phyloP scores from a whole-genome alignment of 2,113 vertebrate genomes.

The Oncorhynchus mykiss region DNA sequence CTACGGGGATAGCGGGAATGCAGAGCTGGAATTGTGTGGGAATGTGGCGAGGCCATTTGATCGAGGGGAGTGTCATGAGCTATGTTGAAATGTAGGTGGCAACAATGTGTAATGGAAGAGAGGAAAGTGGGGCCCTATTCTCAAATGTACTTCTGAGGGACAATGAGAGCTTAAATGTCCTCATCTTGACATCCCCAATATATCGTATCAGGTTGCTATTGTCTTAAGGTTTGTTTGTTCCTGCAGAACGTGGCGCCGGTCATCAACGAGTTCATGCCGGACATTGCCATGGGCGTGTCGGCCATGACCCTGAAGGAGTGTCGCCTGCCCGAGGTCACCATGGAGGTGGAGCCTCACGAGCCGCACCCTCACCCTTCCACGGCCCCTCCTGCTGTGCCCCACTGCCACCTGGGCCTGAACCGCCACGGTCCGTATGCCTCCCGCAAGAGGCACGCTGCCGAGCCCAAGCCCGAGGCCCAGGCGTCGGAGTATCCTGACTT shows the following conservation, averaged over 20 bases:
- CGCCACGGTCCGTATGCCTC: constrained; percentile 74
- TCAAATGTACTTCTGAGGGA: neutral
- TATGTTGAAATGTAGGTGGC: no score
- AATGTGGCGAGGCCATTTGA: no score
- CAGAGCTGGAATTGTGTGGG: no score
- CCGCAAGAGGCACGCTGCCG: constrained; percentile 80
- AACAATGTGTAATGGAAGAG: no score
- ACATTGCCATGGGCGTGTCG: constrained; percentile 88
- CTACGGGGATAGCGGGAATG: no score
- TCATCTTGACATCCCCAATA: no score
- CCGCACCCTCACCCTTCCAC: constrained; percentile 43
- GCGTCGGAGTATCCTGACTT: constrained; percentile 84
- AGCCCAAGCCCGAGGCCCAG: constrained; percentile 77
- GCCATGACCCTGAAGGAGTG: constrained; percentile 84
- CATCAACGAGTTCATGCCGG: constrained; percentile 89
- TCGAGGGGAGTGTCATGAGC: no score
- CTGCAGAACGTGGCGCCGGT: constrained; percentile 80
- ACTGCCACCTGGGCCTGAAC: constrained; percentile 51
- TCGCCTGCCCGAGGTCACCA: constrained; percentile 79
- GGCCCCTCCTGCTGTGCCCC: constrained; percentile 63
- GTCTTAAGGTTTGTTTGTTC: constrained; percentile 14
- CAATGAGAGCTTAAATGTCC: no score
- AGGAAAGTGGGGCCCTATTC: neutral
- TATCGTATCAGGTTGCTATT: no score
- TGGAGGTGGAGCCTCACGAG: constrained; percentile 77